These are phyloP conservation scores for Apus apus DNA, from an alignment of 2,113 vertebrate genomes.

Conservation along the genomic window DNA sequence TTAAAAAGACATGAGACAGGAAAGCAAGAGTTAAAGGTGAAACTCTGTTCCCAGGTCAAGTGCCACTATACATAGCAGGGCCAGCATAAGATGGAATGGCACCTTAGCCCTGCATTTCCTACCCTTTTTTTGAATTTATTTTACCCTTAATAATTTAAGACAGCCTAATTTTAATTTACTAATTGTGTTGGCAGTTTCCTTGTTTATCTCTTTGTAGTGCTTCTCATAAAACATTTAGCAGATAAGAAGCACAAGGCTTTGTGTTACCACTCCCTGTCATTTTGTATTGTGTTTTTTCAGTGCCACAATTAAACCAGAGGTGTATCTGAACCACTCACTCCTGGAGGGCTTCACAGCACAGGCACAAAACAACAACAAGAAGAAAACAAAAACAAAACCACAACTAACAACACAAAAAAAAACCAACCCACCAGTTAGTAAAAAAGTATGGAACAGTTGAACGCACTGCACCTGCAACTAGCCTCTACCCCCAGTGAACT, in stretches of 20 bases:
- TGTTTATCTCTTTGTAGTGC: neutral
- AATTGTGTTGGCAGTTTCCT: neutral
- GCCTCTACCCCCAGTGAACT: neutral
- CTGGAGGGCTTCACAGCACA: neutral
- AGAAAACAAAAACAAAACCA: neutral
- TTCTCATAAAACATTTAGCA: neutral
- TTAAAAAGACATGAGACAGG: neutral
- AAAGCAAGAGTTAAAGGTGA: constrained; percentile 9
- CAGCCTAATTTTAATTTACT: constrained; percentile 5
- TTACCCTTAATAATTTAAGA: constrained; percentile 2
- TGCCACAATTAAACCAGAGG: neutral
- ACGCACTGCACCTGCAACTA: neutral
- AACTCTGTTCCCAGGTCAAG: neutral
- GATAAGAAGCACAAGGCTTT: neutral
- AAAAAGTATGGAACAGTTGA: neutral
- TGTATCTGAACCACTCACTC: neutral
- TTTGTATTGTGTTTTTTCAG: neutral
- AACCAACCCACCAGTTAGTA: neutral
- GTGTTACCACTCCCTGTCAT: neutral
- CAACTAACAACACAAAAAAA: neutral
- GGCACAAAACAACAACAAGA: neutral
- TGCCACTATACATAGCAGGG: neutral
- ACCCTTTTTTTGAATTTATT: neutral
- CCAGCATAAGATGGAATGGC: neutral
- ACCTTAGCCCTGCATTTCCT: neutral